Evolutionary conservation across 2,113 vertebrate genomes (phyloP).

Genomic region (Nycticebus coucang): DNA sequence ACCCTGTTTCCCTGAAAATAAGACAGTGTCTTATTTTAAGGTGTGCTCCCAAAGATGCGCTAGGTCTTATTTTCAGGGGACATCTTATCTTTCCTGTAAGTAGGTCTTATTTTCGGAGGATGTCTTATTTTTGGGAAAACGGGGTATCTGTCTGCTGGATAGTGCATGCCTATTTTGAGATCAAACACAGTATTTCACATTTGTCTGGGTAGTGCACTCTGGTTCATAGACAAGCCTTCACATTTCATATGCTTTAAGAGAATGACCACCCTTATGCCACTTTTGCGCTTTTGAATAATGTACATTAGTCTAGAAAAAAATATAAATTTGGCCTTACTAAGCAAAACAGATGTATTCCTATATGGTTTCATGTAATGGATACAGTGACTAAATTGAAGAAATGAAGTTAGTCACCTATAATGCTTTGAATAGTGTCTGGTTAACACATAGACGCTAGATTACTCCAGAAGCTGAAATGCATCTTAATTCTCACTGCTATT

Average conservation of each 20-base stretch:
- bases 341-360: neutral
- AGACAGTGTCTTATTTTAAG: too few species aligned
- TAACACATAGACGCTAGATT: constrained; percentile 68
- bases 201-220: neutral
- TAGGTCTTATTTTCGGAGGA: too few species aligned
- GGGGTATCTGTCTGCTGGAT: neutral
- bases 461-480: constrained; percentile 35
- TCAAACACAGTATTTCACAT: neutral
- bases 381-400: neutral
- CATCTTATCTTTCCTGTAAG: too few species aligned
- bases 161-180: neutral
- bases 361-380: neutral
- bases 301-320: neutral
- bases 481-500: constrained; percentile 49
- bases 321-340: neutral
- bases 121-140: too few species aligned
- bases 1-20: too few species aligned
- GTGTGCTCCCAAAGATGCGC: too few species aligned
- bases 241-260: neutral
- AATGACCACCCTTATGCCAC: neutral
- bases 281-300: neutral
- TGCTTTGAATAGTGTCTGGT: constrained; percentile 58
- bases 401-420: neutral
- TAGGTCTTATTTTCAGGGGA: too few species aligned
- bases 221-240: too few species aligned